Base-by-base conservation (phyloP, 1,140 invertebrate genomes). In the Dendroctonus valens region DNA sequence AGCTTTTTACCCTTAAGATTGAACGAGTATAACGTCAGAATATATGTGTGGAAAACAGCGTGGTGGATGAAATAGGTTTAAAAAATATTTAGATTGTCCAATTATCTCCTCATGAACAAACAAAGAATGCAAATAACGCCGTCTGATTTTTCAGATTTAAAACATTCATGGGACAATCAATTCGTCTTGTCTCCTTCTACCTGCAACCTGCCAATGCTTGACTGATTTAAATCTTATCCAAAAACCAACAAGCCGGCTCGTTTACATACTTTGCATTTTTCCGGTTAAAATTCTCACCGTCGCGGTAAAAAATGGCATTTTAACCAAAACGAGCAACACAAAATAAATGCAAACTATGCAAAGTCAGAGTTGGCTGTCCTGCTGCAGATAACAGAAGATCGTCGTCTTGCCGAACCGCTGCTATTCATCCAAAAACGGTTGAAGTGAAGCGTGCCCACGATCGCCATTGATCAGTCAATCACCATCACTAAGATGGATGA, bases 391-490 rank as follows among this genome's bases (percentile, higher is more conserved):
- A 57, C 37, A 63, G 61, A 48, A 53, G 61, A 53, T 40, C 12
- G 52, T 63, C 59, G 26, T 14, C 42, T 12, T 9, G 41, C 14
- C n/a, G 14, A 2, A 12, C 2, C 42, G 42, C 8, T 46, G 8
- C 42, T 12, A 52, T 9, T 12, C 48, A 26, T 46, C 41, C 38
- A 9, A 49, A 57, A 65, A 65, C 42, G 11, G 53, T 57, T 66
- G 52, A 63, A 63, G 59, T 55, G 67, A 68, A 68, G 67, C 67
- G 67, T 68, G 67, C 60, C 50, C 46, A 62, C 44, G 39, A 46
- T 26, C 48, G 9, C 67, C 67, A 68, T 68, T 68, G 67, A 68
- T 64, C 67, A 68, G 67, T 68, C 67, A 68, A 63, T 68, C 67
- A 68, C 44, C 60, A 59, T 68, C 60, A 63, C 54, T 26, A 51